phyloP scores from a whole-genome alignment of 1,140 invertebrate genomes.

The Drosophila orena region DNA sequence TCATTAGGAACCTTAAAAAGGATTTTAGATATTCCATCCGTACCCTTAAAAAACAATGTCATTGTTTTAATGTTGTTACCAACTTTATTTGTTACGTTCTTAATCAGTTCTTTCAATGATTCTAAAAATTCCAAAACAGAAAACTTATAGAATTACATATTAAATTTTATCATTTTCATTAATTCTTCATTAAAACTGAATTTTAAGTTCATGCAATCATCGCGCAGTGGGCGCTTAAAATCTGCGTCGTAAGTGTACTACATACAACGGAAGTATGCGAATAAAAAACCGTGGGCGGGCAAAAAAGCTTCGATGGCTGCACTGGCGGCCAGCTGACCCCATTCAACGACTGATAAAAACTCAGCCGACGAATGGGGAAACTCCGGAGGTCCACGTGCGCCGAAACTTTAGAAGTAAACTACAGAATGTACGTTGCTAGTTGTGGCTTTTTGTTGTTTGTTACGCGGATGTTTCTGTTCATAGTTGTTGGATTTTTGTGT shows the following conservation, averaged over 20 bases:
- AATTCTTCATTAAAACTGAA: slow-evolving; percentile 76
- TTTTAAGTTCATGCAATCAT: slow-evolving; percentile 53
- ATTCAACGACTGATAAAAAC: slow-evolving; percentile 61
- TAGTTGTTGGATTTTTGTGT: slow-evolving; percentile 59
- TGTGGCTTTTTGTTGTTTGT: slow-evolving; percentile 58
- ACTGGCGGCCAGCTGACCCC: slow-evolving; percentile 40
- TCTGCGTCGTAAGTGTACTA: slow-evolving; percentile 38
- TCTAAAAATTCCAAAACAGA: slow-evolving; percentile 79
- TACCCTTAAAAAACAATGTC: not conserved
- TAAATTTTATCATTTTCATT: slow-evolving; percentile 70
- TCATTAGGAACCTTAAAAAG: no score
- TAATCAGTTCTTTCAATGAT: slow-evolving; percentile 83
- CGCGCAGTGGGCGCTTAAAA: slow-evolving; percentile 36
- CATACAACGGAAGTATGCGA: slow-evolving; percentile 53
- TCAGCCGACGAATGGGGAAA: slow-evolving; percentile 50
- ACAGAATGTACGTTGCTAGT: slow-evolving; percentile 81
- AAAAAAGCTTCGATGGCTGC: slow-evolving; percentile 47
- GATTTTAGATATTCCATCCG: no score
- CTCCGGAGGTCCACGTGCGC: slow-evolving; percentile 27
- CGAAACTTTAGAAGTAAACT: slow-evolving; percentile 63
- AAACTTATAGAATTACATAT: slow-evolving; percentile 76
- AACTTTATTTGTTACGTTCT: slow-evolving; percentile 83
- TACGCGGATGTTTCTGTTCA: slow-evolving; percentile 58
- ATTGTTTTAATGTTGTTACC: slow-evolving; percentile 78
- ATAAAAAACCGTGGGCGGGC: slow-evolving; percentile 45